Base-by-base conservation (phyloP, 2,888 invertebrate species). In the Onthophagus sagittarius region DNA sequence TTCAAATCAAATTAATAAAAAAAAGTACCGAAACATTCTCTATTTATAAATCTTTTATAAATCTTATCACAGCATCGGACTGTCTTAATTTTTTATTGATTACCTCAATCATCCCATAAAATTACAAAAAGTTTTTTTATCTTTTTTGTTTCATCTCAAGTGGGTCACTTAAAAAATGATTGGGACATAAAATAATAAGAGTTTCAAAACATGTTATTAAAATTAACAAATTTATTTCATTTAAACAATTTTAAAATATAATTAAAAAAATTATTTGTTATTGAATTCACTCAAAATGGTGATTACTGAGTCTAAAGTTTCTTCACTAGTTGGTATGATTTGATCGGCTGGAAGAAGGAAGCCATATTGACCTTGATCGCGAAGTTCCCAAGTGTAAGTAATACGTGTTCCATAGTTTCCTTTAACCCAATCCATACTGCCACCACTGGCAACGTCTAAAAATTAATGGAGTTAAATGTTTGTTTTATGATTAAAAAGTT, bases 341-440 rank as follows among this genome's bases (percentile, higher is more conserved):
- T 91, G 88, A 0, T 86, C 82, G 0, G 90, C 82, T 0, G 94
- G 94, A 0, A 94, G 85, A 0, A 92, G 82, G 80, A 93, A 92
- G 0, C 94, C 94, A 80, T 88, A 89, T 0, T 83, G 80, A 0
- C 93, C 93, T 1, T 84, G 88, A 80, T 94, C 94, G 1, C 94
- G 86, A 0, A 93, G 84, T 81, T 93, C 92, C 76, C 91, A 91
- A 0, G 92, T 91, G 76, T 90, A 93, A 0, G 90, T 87, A 13
- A 94, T 86, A 0, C 91, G 91, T 0, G 90, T 89, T 64, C 90
- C 89, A 71, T 88, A 89, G 0, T 85, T 87, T 5, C 89, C 91
- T 79, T 94, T 92, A 0, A 90, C 93, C 92, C 93, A 96, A 81
- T 96, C 96, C 76, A 90, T 87, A 15, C 91, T 89, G 1, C 88